Base-by-base conservation (phyloP, 2,888 invertebrate species). In the Mechanitis mazaeus region DNA sequence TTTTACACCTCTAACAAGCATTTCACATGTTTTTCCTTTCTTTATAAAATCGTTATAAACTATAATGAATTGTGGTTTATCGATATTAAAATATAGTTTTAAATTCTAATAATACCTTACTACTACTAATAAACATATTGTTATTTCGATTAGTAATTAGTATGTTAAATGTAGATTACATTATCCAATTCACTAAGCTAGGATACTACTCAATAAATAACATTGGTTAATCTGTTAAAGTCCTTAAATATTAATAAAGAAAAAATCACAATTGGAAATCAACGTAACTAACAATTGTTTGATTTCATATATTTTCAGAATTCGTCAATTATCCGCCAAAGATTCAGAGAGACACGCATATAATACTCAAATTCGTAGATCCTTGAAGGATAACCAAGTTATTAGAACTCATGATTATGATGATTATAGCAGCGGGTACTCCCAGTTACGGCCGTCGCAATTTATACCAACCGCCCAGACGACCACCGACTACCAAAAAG, bases 341-440 rank as follows among this genome's bases (percentile, higher is more conserved):
- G 11, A 50, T 31, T 50, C n/a, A 3, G 50, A 50, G 9, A n/a
- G 11, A 50, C 31, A 50, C 66, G 55, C 60, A 62, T 55, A 9
- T n/a, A 68, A 65, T 64, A 67, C 60, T 11, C 74, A 76, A 63
- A 75, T 64, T 58, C 72, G 75, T 53, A 75, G 78, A 53, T 78
- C 79, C 12, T 65, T 78, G 64, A 64, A 73, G 46, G 68, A 61
- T 46, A 69, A 77, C 63, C 72, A 71, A 7, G 60, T 70, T 56
- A 72, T 65, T 62, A 75, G 68, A 42, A 76, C 71, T 65, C 74
- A 87, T 87, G 86, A 83, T 87, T 75, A 83, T 82, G 80, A 83
- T 79, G 67, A 84, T 87, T 63, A 75, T 85, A 78, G 84, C 82
- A 67, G 81, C 79, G 65, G 85, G 83, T 3, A 77, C 80, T 5